Evolutionary conservation across 2,888 invertebrate genomes (phyloP), one percentile per base, ranked within the genome.

Genomic region (Margaritifera margaritifera): DNA sequence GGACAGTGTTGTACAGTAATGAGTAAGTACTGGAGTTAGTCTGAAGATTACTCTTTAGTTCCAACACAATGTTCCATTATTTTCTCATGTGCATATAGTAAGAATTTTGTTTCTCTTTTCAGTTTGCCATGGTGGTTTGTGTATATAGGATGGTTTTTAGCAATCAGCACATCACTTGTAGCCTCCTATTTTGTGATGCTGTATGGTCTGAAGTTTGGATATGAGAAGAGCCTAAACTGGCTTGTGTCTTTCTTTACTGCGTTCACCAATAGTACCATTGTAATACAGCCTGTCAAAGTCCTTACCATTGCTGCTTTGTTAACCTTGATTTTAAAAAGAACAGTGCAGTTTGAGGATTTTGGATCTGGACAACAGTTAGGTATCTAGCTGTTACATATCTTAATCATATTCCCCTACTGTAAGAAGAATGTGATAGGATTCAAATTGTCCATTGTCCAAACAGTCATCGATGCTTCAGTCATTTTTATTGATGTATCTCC

Each of bases 171-270:
- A 11, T 78, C 80, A 8, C 5, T 84, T 8, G 58, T 75, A n/a
- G 77, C 76, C 11, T 83, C 86, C 19, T 85, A 78, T 73, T 80
- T 84, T 69, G 75, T 84, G 31, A 83, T 85, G 80, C 68, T 86
- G 71, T 86, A 86, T 61, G 86, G 87, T 1, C 77, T 87, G n/a
- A 81, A 83, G 68, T 83, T 79, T 67, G 86, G 86, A 22, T 83
- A 84, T 62, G 74, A 77, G 50, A 77, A 75, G 52, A 86, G 85
- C 69, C 65, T 83, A 22, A 78, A 83, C n/a, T 87, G 85, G 86
- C 66, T 84, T 0, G 64, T 82, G 5, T 81, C 84, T 18, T 86
- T 87, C 74, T 77, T 87, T 59, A 80, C 82, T 6, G 78, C 82
- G 4, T 81, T 84, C 62, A 62, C 79, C 42, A 74, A 75, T 59